phyloP scores from a whole-genome alignment of 2,797 vertebrate genomes.

The Siniperca scherzeri region DNA sequence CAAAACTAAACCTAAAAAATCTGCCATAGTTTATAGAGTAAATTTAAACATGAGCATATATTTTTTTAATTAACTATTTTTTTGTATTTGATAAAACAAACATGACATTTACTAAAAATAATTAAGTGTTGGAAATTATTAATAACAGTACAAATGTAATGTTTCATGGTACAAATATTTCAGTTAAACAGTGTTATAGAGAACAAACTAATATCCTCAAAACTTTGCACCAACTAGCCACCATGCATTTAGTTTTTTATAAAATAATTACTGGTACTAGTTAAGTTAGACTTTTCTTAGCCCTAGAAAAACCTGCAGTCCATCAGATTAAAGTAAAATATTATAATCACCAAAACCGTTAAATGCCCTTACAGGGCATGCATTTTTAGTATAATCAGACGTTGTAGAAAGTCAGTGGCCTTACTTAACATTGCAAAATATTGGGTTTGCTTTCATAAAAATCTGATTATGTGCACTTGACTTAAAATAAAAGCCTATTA shows the following conservation, averaged over 20 bases:
- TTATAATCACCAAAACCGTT: not conserved
- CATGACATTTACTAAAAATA: not conserved
- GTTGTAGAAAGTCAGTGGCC: not conserved
- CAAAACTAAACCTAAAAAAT: not conserved
- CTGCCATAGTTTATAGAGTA: not conserved
- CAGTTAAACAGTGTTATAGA: not conserved
- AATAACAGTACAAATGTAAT: not conserved
- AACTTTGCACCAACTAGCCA: not conserved
- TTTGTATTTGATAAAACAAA: not conserved
- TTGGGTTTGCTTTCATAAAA: too few relatives aligned
- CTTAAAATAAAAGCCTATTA: constrained; percentile 8
- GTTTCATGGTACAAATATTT: not conserved
- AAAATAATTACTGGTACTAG: not conserved
- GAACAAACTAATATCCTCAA: not conserved
- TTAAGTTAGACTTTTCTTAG: not conserved
- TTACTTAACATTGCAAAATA: too few relatives aligned
- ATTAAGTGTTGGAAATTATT: not conserved
- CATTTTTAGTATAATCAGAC: not conserved
- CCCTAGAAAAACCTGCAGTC: not conserved
- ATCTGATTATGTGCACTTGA: not conserved
- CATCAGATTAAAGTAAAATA: not conserved
- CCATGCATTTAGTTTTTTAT: not conserved
- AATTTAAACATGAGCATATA: not conserved
- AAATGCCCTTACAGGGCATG: not conserved
- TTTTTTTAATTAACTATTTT: not conserved